Conservation (phyloP, 2,113 vertebrate genomes). For the Grallaria varia region DNA sequence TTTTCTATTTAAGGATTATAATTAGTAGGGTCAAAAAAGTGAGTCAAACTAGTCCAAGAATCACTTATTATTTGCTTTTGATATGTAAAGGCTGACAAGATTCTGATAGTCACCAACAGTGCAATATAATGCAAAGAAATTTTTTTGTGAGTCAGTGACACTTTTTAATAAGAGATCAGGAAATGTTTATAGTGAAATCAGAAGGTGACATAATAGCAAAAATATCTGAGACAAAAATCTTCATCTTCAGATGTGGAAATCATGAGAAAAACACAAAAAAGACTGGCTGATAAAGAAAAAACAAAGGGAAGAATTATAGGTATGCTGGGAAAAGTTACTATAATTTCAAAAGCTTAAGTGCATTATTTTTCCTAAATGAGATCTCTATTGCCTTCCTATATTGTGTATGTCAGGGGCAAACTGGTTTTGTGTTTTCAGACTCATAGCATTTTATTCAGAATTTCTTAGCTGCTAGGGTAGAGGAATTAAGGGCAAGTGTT, state of each 20-base stretch:
- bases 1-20: neutral
- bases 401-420: neutral
- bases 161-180: neutral
- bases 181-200: neutral
- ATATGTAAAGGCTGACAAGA: neutral
- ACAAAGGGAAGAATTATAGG: fast-evolving
- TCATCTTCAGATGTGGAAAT: neutral
- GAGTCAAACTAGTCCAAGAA: neutral
- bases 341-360: neutral
- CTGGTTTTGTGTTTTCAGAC: neutral
- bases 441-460: neutral
- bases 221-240: neutral
- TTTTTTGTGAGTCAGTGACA: neutral
- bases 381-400: neutral
- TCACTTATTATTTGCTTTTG: neutral
- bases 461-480: neutral
- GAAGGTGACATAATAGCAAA: neutral
- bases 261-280: neutral
- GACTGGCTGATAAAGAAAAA: neutral
- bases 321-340: neutral
- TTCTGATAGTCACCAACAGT: neutral
- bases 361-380: neutral
- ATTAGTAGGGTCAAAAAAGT: neutral
- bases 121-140: neutral
- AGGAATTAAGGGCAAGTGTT: neutral